A percentile compares a stretch with the other conserved stretches of the same genome.
Conservation (phyloP, 2,888 invertebrate genomes). For the Sussaba pulchella region DNA sequence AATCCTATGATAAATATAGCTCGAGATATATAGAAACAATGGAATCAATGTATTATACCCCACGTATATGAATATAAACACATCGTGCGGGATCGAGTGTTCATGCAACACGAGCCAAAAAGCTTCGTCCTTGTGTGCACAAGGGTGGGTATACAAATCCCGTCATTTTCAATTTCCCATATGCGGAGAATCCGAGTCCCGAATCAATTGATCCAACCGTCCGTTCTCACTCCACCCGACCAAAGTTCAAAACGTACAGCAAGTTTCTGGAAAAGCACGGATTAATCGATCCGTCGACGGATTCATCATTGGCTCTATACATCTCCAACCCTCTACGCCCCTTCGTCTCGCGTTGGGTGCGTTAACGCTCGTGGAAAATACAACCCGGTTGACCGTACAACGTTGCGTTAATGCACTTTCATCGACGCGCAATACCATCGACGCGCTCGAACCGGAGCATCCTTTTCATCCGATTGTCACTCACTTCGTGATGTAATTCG, state of each 20-base stretch:
- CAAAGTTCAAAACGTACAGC: slow-evolving; percentile 19
- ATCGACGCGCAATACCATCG: slow-evolving; percentile 33
- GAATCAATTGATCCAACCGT: slow-evolving; percentile 41
- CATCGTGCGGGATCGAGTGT: slow-evolving; percentile 1
- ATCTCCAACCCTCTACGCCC: background rate
- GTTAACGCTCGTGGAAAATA: slow-evolving; percentile 12
- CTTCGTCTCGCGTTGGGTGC: background rate
- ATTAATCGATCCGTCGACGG: slow-evolving; percentile 39
- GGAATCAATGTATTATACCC: background rate
- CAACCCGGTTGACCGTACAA: background rate
- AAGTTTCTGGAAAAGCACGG: slow-evolving; percentile 6
- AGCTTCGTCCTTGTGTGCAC: slow-evolving; percentile 16
- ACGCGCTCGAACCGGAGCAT: background rate
- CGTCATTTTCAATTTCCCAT: slow-evolving; percentile 45
- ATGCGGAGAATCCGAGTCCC: slow-evolving; percentile 29
- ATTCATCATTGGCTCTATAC: slow-evolving; percentile 42
- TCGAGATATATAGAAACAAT: slow-evolving; percentile 29
- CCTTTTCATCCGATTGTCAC: slow-evolving; percentile 47
- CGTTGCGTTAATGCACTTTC: slow-evolving; percentile 49
- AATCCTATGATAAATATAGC: slow-evolving; percentile 40
- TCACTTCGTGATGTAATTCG: slow-evolving; percentile 27
- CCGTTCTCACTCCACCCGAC: slow-evolving; percentile 3
- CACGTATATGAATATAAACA: background rate
- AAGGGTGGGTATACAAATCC: slow-evolving; percentile 42
- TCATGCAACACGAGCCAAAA: slow-evolving; percentile 29